Conservation (phyloP, 2,113 vertebrate genomes). For the Aptenodytes forsteri region DNA sequence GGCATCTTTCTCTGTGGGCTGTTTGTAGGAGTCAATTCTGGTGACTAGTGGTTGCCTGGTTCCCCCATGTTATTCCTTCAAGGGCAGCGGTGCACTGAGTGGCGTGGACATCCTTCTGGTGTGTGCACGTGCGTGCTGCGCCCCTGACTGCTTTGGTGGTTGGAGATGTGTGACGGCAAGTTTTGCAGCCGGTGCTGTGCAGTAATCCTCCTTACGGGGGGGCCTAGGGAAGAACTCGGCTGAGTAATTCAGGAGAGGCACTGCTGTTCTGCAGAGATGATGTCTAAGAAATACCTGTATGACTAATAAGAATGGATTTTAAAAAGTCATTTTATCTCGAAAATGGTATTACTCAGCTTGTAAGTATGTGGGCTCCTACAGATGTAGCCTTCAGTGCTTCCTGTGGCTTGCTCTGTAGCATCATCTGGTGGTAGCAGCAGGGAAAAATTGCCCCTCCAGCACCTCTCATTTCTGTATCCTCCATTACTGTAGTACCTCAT, state of each 20-base stretch:
- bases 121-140: rapidly evolving
- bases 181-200: background rate
- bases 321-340: background rate
- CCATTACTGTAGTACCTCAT: background rate
- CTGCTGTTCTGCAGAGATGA: background rate
- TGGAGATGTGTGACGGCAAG: background rate
- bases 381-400: background rate
- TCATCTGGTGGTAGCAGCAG: background rate
- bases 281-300: background rate
- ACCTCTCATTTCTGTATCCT: background rate
- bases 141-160: background rate
- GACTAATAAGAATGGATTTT: background rate
- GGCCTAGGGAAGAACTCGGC: background rate
- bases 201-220: background rate
- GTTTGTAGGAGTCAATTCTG: background rate
- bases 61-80: background rate
- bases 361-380: background rate
- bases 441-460: background rate
- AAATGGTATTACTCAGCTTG: background rate
- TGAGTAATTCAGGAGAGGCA: background rate
- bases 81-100: background rate
- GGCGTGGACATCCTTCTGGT: background rate
- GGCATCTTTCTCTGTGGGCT: background rate
- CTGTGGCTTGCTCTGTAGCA: background rate
- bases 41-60: background rate